Evolutionary conservation across 92 coral and sea anemone species (phyloP), one percentile per base, ranked within the genome.

Genomic region (Phymanthus crucifer): DNA sequence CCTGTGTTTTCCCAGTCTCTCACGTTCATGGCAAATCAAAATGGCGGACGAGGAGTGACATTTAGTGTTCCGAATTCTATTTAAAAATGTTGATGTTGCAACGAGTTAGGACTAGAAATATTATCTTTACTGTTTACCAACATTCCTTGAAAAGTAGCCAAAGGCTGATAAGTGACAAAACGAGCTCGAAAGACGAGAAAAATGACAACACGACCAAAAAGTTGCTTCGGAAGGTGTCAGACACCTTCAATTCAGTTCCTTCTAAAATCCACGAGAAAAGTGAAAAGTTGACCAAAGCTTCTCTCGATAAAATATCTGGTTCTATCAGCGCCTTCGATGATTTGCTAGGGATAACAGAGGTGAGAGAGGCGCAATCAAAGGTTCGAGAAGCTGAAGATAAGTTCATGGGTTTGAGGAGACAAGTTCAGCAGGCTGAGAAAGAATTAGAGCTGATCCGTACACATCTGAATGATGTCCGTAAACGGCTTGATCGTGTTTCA

Each of bases 321-420:
- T 73, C 87, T 46, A 64, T 84, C 27, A 88, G 89, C 75, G 86
- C 94, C 5, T 84, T 92, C 21, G 98, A 96, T 72, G 89, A 90
- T 31, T 69, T 96, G 35, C 84, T 96, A 37, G 99, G 99, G 68
- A 93, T 96, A 72, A 78, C 99, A 32, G 98, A 91, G 33, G 99
- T 96, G 9, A 91, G 93, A 21, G 80, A 84, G 17, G 99, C 99
- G 4, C 99, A 96, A 52, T 40, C 85, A 10, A 81, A 76, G 23
- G 99, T 96, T 13, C 92, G 90, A 46, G 82, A 78, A 61, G 98
- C 99, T 12, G 99, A 96, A 78, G 82, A 89, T 23, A 89, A 80
- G 26, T 96, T 96, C 26, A 91, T 93, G 98, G 81, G 64, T 64
- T 88, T 90, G 40, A 80, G 99, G 48, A 76, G 90, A 14, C 65